A percentile compares a stretch with the other conserved stretches of the same genome.
phyloP scores from a whole-genome alignment of 2,888 invertebrate genomes.

The Amblyjoppa fuscipennis region DNA sequence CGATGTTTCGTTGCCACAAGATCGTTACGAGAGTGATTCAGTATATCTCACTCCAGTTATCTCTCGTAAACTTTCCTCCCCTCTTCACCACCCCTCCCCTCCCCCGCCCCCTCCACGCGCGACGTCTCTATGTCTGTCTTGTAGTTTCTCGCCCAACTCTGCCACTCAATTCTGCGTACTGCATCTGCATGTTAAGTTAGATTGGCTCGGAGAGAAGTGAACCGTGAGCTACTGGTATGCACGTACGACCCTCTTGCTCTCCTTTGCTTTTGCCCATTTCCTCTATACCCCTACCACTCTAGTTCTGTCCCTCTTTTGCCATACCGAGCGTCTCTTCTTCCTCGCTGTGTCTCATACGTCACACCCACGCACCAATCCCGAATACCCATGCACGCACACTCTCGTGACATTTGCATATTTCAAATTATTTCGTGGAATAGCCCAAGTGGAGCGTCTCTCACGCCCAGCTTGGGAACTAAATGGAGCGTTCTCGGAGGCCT shows the following conservation, averaged over 20 bases:
- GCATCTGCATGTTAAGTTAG: conserved; percentile 79
- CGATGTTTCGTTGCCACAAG: conserved; percentile 26
- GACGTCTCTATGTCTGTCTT: conserved; percentile 31
- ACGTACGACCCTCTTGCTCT: conserved; percentile 39
- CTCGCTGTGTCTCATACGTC: conserved; percentile 55
- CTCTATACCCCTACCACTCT: conserved; percentile 65
- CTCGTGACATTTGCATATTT: conserved; percentile 78
- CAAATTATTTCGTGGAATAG: conserved; percentile 78
- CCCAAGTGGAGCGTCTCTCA: conserved; percentile 62
- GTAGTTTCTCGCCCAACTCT: conserved; percentile 55
- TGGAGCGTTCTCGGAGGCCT: conserved; percentile 51
- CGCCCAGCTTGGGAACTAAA: conserved; percentile 42
- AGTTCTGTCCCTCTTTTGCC: conserved; percentile 49
- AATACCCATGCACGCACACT: conserved; percentile 67
- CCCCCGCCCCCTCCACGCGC: not conserved
- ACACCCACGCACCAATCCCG: conserved; percentile 63
- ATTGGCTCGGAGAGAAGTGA: conserved; percentile 78
- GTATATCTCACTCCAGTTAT: conserved; percentile 37
- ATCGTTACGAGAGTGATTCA: conserved; percentile 50
- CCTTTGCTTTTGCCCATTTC: conserved; percentile 52
- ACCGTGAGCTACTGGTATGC: conserved; percentile 76
- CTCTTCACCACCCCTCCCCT: too few species aligned
- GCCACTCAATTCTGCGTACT: conserved; percentile 75
- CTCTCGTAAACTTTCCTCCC: conserved; percentile 23
- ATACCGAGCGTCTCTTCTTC: conserved; percentile 40